Evolutionary conservation across 2,888 invertebrate genomes (phyloP), one percentile per base, ranked within the genome.

Genomic region (Leucophenga montana): DNA sequence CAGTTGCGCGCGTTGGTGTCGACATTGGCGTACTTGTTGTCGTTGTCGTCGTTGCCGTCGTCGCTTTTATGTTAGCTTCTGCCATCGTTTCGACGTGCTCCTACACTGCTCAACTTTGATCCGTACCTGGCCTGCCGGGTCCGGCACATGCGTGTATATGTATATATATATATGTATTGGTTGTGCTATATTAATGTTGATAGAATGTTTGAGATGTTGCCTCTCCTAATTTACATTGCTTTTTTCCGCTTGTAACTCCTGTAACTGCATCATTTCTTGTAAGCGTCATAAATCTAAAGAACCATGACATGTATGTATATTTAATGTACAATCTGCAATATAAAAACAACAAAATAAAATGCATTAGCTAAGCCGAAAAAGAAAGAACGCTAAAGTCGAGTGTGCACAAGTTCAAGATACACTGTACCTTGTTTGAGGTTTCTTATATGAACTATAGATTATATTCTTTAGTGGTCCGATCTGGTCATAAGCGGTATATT

Each of bases 1-100:
- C 79, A 64, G 79, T 75, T 57, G 84, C 77, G 68, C 77, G 76
- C 72, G 72, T 77, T 20, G 62, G 2, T 11, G 46, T 62, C 20
- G 62, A 14, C 62, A 46, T 22, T 18, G 39, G 27, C 27, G 27
- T 27, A 27, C 27, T 27, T 27, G 27, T 27, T 4, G 27, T 27
- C 4, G 27, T 4, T 4, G 27, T 46, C 65, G 27, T 44, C 27
- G 27, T 27, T 27, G 27, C 27, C 27, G 27, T 46, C 65, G 27
- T 44, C 50, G 20, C 20, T 20, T 59, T 59, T 48, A 44, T 64
- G 68, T 71, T 71, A 66, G 59, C 61, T 66, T 68, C 72, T 66
- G 66, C 69, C 53, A 53, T 66, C 71, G 71, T 56, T 66, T 57
- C 54, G 69, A 69, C 78, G 39, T 39, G 3, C 39, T 39, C 62